These are phyloP conservation scores for Macrobrachium nipponense DNA, from an alignment of 1,140 invertebrate species.

Conservation along the genomic window DNA sequence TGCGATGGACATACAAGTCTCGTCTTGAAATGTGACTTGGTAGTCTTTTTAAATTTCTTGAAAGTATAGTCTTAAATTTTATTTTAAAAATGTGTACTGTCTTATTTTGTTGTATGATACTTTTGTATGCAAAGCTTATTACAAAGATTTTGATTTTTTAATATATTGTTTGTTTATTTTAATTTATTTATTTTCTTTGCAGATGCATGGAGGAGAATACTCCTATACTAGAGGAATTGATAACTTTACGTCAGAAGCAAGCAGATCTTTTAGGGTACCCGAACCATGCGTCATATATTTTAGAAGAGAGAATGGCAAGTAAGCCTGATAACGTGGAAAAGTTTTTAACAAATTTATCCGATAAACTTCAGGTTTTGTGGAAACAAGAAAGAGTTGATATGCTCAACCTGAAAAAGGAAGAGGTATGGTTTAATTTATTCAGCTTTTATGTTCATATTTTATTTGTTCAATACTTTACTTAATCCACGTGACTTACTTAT, in stretches of 20 bases:
- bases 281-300: slow-evolving; percentile 71
- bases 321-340: slow-evolving; percentile 69
- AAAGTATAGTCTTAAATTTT: too few species aligned
- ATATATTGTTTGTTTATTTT: too few species aligned
- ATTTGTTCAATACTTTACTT: neutral
- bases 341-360: slow-evolving; percentile 70
- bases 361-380: slow-evolving; percentile 71
- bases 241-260: slow-evolving; percentile 71
- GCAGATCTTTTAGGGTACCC: slow-evolving; percentile 71
- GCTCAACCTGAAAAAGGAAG: slow-evolving; percentile 71
- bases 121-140: neutral
- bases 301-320: slow-evolving; percentile 73
- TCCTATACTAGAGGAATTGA: slow-evolving; percentile 72
- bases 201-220: slow-evolving; percentile 72
- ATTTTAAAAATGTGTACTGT: too few species aligned
- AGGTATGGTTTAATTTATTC: slow-evolving; percentile 66
- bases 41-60: too few species aligned
- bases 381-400: slow-evolving; percentile 69
- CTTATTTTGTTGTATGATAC: slow-evolving; percentile 2
- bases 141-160: too few species aligned
- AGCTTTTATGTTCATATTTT: slow-evolving; percentile 1
- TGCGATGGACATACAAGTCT: too few species aligned
- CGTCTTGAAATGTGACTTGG: too few species aligned
- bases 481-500: too few species aligned
- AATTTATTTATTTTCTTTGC: too few species aligned